A percentile compares a stretch with the other conserved stretches of the same genome.
Conservation (phyloP, 1,140 invertebrate genomes). For the Pseudomyrmex pallidus region DNA sequence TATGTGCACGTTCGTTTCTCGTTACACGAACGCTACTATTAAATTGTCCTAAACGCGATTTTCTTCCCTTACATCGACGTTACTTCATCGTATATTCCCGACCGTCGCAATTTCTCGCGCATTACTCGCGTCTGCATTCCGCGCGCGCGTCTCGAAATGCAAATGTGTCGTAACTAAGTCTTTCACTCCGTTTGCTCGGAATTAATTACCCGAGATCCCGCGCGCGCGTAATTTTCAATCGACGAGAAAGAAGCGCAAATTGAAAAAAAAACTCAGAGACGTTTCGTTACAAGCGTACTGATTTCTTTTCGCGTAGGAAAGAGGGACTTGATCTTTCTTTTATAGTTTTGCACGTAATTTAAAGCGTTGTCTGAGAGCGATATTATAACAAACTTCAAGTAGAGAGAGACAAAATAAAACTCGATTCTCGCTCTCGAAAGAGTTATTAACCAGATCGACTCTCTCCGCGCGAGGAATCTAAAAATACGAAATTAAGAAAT, state of each 20-base stretch:
- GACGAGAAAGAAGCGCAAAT: neutral
- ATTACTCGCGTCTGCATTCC: conserved; percentile 53
- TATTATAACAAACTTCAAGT: neutral
- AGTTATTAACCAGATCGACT: conserved; percentile 38
- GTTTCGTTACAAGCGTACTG: neutral
- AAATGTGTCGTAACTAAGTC: conserved; percentile 65
- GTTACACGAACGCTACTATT: neutral
- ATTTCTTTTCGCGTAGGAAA: neutral
- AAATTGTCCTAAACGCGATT: conserved; percentile 30
- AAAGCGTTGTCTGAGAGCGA: neutral
- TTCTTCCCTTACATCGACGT: conserved; percentile 13
- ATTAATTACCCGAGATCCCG: conserved; percentile 54
- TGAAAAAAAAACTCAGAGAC: neutral
- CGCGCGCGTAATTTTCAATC: conserved; percentile 6
- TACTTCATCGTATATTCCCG: conserved; percentile 51
- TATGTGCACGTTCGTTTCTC: neutral
- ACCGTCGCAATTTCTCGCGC: conserved; percentile 44
- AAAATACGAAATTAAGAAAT: conserved; percentile 49
- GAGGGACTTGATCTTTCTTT: neutral
- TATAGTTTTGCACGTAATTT: neutral
- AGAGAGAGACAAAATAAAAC: neutral
- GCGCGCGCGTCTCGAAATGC: conserved; percentile 34
- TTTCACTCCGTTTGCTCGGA: conserved; percentile 34
- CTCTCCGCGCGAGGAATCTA: conserved; percentile 2
- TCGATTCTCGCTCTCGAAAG: neutral